Conservation (phyloP, 2,888 invertebrate genomes). For the Oligia strigilis region DNA sequence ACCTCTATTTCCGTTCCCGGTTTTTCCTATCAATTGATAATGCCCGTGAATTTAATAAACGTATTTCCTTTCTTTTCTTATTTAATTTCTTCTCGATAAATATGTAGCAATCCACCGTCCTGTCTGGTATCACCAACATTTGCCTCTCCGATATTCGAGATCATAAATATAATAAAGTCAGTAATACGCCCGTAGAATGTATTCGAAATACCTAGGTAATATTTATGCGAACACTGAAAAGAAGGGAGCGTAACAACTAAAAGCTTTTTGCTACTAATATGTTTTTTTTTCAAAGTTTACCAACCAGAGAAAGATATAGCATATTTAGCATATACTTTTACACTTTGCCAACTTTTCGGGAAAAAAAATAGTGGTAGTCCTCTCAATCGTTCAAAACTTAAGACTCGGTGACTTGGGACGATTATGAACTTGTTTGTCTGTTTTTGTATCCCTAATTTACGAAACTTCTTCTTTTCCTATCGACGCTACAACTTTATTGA, state of each 20-base stretch:
- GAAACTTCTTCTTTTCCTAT: neutral
- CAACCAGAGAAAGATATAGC: slow-evolving; percentile 7
- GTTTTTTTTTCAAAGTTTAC: slow-evolving; percentile 27
- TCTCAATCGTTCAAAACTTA: neutral
- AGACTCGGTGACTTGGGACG: neutral
- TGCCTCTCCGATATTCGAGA: slow-evolving; percentile 6
- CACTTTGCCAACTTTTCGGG: neutral
- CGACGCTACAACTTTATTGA: neutral
- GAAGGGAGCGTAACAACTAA: slow-evolving; percentile 27
- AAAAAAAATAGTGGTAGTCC: neutral
- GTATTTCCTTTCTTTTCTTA: neutral
- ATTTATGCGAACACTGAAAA: slow-evolving; percentile 22
- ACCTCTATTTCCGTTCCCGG: slow-evolving; percentile 2
- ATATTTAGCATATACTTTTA: slow-evolving; percentile 6
- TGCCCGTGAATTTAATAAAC: neutral
- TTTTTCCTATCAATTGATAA: slow-evolving; percentile 12
- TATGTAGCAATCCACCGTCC: neutral
- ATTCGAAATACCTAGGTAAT: slow-evolving; percentile 23
- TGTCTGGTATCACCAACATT: slow-evolving; percentile 4
- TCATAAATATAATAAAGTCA: slow-evolving; percentile 31
- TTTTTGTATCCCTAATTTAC: neutral
- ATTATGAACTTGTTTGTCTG: neutral
- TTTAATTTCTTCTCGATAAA: slow-evolving; percentile 1
- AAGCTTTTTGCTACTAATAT: slow-evolving; percentile 42
- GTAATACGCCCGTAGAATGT: slow-evolving; percentile 1